These are phyloP conservation scores for Trematomus bernacchii DNA, from an alignment of 2,797 vertebrate genomes.

Conservation along the genomic window DNA sequence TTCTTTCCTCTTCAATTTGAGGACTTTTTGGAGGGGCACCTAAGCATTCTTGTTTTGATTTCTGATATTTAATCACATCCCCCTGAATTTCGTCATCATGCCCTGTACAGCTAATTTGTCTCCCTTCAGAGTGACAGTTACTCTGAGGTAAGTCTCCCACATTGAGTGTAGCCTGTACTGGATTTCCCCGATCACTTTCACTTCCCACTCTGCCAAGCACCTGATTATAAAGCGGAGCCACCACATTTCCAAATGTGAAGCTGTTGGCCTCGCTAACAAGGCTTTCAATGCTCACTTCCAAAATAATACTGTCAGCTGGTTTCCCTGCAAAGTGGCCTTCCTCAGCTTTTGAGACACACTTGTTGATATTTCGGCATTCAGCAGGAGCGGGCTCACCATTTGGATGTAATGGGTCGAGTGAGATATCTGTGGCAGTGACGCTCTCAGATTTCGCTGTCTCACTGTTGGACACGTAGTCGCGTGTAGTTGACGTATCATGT, in stretches of 20 bases:
- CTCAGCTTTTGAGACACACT: constrained; percentile 18
- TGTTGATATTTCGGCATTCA: constrained; percentile 15
- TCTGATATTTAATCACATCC: not conserved
- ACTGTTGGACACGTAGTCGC: not conserved
- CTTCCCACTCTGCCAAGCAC: constrained; percentile 64
- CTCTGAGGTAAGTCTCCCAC: constrained; percentile 25
- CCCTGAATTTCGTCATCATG: constrained; percentile 2
- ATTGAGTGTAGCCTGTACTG: constrained; percentile 18
- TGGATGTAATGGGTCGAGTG: constrained; percentile 12
- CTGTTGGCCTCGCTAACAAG: constrained; percentile 22
- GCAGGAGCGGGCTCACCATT: constrained; percentile 23
- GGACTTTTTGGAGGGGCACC: constrained; percentile 13
- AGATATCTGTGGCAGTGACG: constrained; percentile 12
- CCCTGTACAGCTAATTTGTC: constrained; percentile 21
- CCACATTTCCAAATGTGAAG: constrained; percentile 77
- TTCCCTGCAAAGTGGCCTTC: constrained; percentile 1
- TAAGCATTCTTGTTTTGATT: constrained; percentile 29
- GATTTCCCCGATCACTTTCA: constrained; percentile 51
- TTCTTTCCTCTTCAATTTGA: constrained; percentile 21
- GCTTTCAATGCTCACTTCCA: constrained; percentile 12
- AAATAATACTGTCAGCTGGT: constrained; percentile 8
- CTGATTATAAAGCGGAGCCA: constrained; percentile 80
- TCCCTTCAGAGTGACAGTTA: constrained; percentile 13
- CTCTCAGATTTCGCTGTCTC: constrained; percentile 49
- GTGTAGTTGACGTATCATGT: constrained; percentile 27